Evolutionary conservation across 2,888 invertebrate species (phyloP).

Genomic region (Orchestes rusci): DNA sequence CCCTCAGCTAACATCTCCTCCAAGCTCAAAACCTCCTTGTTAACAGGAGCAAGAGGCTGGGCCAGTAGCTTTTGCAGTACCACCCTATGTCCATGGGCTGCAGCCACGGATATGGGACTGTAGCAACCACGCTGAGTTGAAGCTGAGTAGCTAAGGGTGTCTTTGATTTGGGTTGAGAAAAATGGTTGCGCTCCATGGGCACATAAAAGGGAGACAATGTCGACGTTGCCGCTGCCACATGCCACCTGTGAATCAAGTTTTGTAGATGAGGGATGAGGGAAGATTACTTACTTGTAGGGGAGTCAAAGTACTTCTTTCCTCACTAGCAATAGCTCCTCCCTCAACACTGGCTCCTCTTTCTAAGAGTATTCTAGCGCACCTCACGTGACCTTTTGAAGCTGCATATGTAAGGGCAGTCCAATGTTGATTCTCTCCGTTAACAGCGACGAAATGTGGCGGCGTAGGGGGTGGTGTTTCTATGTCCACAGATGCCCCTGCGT

Average conservation of each 20-base stretch:
- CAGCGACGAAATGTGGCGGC: constrained; percentile 46
- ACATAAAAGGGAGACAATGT: constrained; percentile 71
- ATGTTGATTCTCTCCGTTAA: constrained; percentile 62
- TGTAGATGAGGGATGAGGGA: background rate
- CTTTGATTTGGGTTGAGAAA: constrained; percentile 74
- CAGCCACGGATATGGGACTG: constrained; percentile 83
- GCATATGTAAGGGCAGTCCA: constrained; percentile 90
- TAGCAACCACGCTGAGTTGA: constrained; percentile 82
- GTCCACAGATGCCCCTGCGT: constrained; percentile 77
- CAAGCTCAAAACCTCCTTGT: constrained; percentile 70
- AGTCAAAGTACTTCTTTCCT: constrained; percentile 80
- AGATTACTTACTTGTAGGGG: constrained; percentile 66
- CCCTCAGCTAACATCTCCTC: constrained; percentile 90
- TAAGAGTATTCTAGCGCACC: constrained; percentile 56
- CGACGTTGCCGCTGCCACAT: constrained; percentile 71
- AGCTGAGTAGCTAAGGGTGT: constrained; percentile 77
- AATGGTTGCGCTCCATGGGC: constrained; percentile 85
- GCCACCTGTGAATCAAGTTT: too few relatives aligned
- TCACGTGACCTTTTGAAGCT: constrained; percentile 52
- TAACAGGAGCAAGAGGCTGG: constrained; percentile 60
- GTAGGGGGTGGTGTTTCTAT: constrained; percentile 68
- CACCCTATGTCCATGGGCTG: constrained; percentile 77
- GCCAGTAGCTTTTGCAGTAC: constrained; percentile 72
- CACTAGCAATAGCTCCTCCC: constrained; percentile 74
- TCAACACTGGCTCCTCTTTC: constrained; percentile 79